Conservation (phyloP, 2,797 vertebrate species). For the Telmatherina bonti region DNA sequence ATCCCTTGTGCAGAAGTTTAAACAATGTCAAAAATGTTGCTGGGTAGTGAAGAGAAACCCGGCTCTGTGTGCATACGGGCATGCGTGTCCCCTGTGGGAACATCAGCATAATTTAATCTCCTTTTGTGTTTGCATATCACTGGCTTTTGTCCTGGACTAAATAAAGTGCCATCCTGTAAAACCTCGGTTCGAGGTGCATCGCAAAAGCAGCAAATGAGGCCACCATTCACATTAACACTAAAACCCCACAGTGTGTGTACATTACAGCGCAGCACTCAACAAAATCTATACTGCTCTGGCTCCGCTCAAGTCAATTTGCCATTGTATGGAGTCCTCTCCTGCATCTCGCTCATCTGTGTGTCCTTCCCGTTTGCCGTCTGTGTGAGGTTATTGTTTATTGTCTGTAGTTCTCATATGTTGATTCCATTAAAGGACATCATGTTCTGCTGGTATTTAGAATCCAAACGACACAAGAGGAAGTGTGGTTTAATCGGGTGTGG, state of each 20-base stretch:
- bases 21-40: constrained; percentile 18
- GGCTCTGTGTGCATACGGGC: not conserved
- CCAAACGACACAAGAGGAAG: constrained; percentile 67
- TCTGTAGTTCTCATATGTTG: constrained; percentile 47
- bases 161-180: constrained; percentile 21
- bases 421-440: constrained; percentile 54
- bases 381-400: constrained; percentile 22
- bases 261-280: constrained; percentile 14
- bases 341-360: constrained; percentile 20
- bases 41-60: constrained; percentile 9
- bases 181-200: constrained; percentile 8
- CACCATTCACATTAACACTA: constrained; percentile 1
- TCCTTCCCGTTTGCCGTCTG: constrained; percentile 20
- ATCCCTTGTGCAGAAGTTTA: constrained; percentile 2
- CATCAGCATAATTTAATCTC: constrained; percentile 23
- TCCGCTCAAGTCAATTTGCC: constrained; percentile 40
- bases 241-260: constrained; percentile 15
- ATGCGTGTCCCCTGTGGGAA: constrained; percentile 12
- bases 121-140: constrained; percentile 33
- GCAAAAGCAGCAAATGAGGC: constrained; percentile 19
- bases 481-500: constrained; percentile 50
- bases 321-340: constrained; percentile 20
- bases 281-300: constrained; percentile 39
- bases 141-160: constrained; percentile 30
- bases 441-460: constrained; percentile 64